Evolutionary conservation across 1,140 invertebrate species (phyloP).

Genomic region (Laodelphax striatellus): DNA sequence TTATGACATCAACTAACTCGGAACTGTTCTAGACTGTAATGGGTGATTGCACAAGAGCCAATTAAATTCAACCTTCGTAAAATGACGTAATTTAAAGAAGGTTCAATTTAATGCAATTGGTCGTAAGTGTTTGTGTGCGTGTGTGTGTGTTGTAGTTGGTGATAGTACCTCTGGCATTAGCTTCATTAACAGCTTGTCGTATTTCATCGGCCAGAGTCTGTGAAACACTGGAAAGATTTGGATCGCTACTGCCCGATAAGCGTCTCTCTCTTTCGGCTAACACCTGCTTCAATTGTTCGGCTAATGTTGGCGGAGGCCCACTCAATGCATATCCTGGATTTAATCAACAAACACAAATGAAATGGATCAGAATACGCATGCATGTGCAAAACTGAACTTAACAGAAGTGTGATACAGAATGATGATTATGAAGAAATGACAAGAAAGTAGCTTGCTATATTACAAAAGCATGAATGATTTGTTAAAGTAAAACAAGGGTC

Average conservation of each 20-base stretch:
- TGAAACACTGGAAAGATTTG: conserved; percentile 23
- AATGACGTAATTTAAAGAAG: too few relatives aligned
- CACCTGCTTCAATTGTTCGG: conserved; percentile 73
- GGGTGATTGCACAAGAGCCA: too few relatives aligned
- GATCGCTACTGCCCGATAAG: conserved; percentile 30
- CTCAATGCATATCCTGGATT: neutral
- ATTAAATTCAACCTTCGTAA: too few relatives aligned
- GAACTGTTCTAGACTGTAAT: too few relatives aligned
- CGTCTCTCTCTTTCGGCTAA: conserved; percentile 60
- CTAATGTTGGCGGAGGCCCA: conserved; percentile 58
- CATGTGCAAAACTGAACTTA: neutral
- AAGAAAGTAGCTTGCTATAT: neutral
- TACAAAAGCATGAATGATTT: too few relatives aligned
- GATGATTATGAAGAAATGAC: too few relatives aligned
- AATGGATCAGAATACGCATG: neutral
- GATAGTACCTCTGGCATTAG: conserved; percentile 43
- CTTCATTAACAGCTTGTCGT: conserved; percentile 68
- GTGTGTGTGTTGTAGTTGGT: too few relatives aligned
- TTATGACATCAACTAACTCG: too few relatives aligned
- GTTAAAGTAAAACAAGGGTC: neutral
- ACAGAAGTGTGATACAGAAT: neutral
- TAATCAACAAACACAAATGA: neutral
- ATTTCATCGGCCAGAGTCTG: conserved; percentile 58
- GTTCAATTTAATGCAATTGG: too few relatives aligned
- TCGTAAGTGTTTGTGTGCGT: too few relatives aligned